phyloP scores from a whole-genome alignment of 2,113 vertebrate genomes.

The Pangasianodon gigas region DNA sequence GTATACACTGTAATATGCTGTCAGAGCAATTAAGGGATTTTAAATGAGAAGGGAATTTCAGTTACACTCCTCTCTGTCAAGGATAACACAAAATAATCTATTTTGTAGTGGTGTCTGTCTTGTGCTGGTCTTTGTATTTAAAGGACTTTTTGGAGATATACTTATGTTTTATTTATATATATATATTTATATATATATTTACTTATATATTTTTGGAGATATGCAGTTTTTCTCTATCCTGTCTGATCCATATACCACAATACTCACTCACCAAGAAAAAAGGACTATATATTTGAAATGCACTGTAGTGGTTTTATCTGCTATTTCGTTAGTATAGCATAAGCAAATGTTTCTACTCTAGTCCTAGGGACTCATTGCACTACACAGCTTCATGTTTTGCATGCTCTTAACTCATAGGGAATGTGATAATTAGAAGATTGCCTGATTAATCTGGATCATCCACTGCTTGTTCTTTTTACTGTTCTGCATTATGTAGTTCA shows the following conservation, averaged over 20 bases:
- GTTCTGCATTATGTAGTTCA: background rate
- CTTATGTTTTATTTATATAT: too few relatives aligned
- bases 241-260: background rate
- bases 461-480: background rate
- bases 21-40: background rate
- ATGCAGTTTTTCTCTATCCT: background rate
- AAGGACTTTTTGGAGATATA: background rate
- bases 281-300: background rate
- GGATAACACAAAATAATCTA: background rate
- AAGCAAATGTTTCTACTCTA: background rate
- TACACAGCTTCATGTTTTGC: background rate
- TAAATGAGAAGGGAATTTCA: background rate
- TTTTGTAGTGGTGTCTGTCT: background rate
- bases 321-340: background rate
- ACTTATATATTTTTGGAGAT: too few relatives aligned
- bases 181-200: too few relatives aligned
- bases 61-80: background rate
- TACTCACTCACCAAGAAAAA: background rate
- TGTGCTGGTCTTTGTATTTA: background rate
- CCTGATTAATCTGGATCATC: background rate
- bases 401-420: background rate
- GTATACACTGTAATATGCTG: slow-evolving; percentile 14
- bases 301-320: background rate
- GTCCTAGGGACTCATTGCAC: background rate
- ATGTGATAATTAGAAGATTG: background rate